Conservation (phyloP, 2,797 vertebrate species). For the Capromys pilorides region DNA sequence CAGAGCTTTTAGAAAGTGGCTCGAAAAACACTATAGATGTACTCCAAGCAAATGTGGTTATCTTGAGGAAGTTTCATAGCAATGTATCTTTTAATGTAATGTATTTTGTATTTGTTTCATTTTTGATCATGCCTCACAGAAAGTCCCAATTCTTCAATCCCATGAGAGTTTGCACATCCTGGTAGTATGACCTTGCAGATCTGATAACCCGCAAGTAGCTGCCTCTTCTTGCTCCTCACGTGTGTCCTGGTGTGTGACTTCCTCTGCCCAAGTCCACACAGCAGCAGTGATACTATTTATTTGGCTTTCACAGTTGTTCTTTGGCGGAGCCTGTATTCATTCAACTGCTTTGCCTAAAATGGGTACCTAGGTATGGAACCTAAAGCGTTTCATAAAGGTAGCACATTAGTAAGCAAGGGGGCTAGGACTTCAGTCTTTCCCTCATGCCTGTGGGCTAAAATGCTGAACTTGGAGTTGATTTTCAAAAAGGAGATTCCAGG, state of each 20-base stretch:
- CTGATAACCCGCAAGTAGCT: not conserved
- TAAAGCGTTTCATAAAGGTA: not conserved
- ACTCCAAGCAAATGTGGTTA: too few relatives aligned
- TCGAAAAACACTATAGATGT: too few relatives aligned
- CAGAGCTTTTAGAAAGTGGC: not conserved
- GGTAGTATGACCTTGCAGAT: not conserved
- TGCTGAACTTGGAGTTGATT: not conserved
- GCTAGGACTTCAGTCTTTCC: not conserved
- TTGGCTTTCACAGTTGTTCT: not conserved
- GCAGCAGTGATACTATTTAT: not conserved
- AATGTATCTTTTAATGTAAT: not conserved
- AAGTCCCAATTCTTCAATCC: not conserved
- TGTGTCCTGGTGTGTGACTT: not conserved
- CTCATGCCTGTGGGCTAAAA: rapidly evolving
- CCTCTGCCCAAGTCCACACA: not conserved
- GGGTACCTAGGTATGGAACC: not conserved
- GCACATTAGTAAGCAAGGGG: rapidly evolving
- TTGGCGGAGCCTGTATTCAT: not conserved
- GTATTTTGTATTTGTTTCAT: not conserved
- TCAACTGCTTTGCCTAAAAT: not conserved
- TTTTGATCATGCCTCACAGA: not conserved
- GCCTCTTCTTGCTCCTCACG: not conserved
- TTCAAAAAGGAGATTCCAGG: not conserved
- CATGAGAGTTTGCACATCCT: rapidly evolving
- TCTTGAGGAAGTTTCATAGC: not conserved